Evolutionary conservation across 2,888 invertebrate species (phyloP), one percentile per base, ranked within the genome.

Genomic region (Limnephilus rhombicus): DNA sequence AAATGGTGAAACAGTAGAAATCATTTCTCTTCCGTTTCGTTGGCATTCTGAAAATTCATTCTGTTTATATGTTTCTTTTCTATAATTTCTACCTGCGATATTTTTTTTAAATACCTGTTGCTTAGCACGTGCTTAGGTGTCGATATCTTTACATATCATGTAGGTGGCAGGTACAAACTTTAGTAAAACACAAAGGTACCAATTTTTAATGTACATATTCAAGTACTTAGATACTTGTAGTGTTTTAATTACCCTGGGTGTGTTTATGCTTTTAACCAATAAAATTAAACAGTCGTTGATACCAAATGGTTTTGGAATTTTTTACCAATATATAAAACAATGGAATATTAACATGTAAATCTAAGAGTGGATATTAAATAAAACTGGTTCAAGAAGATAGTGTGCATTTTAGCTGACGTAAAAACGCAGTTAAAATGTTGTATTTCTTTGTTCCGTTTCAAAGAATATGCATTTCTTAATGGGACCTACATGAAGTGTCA

Each of bases 391-490:
- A n/a, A 68, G 24, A 9, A 24, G 24, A 68, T 68, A 68, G 68
- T 68, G 68, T n/a, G 2, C 11, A 68, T 68, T 68, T 68, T 68
- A 68, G 1, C 1, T n/a, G 68, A n/a, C 18, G 37, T 85, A 85
- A 85, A 24, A 85, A 24, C 2, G 85, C n/a, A 7, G 29, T 41
- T 86, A 45, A 53, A 85, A 85, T 49, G 53, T 86, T 86, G 31
- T 86, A 34, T 82, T 68, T n/a, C 34, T 82, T 86, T 29, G 45
- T 86, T 86, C 0, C 29, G 13, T 24, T 45, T 41, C 29, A n/a
- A 41, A n/a, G n/a, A n/a, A 86, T 53, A 53, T 53, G n/a, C 45
- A 86, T 86, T 86, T 31, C 18, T 53, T 45, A 86, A 86, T 45
- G 29, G 86, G 24, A n/a, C 68, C 34, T 82, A 34, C 34, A 34